Evolutionary conservation across 1,140 invertebrate genomes (phyloP).

Genomic region (Drosophila insularis): DNA sequence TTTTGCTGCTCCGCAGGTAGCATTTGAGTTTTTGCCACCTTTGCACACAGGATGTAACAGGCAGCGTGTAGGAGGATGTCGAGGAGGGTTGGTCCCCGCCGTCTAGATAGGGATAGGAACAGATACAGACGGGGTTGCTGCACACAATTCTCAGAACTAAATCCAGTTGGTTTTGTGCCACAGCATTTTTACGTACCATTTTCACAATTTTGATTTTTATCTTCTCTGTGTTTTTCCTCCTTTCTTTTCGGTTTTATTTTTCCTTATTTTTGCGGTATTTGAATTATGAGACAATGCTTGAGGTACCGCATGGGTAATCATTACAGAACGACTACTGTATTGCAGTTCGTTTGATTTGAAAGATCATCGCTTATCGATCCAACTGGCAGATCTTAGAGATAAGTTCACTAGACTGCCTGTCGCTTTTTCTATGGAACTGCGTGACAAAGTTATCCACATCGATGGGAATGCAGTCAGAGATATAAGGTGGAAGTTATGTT

Average conservation of each 20-base stretch:
- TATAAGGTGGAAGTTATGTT: constrained; percentile 26
- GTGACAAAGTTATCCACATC: constrained; percentile 10
- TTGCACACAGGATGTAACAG: constrained; percentile 72
- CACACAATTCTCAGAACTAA: constrained; percentile 42
- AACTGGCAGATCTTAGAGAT: constrained; percentile 46
- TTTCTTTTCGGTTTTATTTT: constrained; percentile 7
- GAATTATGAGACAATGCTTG: constrained; percentile 65
- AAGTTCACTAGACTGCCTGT: constrained; percentile 66
- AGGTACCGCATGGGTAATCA: constrained; percentile 57
- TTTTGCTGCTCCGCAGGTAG: constrained; percentile 61
- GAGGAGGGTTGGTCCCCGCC: constrained; percentile 49
- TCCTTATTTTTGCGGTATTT: constrained; percentile 62
- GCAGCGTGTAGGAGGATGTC: constrained; percentile 60
- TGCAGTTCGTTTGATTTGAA: constrained; percentile 68
- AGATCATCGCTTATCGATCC: constrained; percentile 46
- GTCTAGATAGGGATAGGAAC: neutral
- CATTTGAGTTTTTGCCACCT: constrained; percentile 73
- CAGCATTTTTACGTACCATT: constrained; percentile 73
- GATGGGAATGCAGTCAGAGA: constrained; percentile 21
- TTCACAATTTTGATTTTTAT: constrained; percentile 75
- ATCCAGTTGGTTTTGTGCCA: constrained; percentile 12
- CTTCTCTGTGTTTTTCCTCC: constrained; percentile 32
- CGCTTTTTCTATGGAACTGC: constrained; percentile 53
- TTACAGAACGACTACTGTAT: constrained; percentile 54
- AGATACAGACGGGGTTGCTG: constrained; percentile 21